Evolutionary conservation across 2,113 vertebrate species (phyloP).

Genomic region (Poeciliopsis prolifica): DNA sequence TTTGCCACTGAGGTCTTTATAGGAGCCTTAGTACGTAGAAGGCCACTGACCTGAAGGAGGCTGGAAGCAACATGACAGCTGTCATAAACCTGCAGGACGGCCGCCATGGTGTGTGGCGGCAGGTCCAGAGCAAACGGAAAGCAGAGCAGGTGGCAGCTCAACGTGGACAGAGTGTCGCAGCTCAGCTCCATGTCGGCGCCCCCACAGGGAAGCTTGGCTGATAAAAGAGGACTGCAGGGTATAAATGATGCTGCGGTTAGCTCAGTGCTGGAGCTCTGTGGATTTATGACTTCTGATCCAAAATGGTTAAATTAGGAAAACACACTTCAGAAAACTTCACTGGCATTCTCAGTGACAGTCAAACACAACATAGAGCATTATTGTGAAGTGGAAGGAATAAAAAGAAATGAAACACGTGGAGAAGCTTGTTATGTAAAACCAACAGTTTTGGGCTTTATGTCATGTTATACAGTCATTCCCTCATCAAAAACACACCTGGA

Average conservation of each 20-base stretch:
- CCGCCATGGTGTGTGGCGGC: constrained; percentile 54
- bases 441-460: too few species aligned
- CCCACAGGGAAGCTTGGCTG: constrained; percentile 32
- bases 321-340: neutral
- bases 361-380: neutral
- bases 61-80: constrained; percentile 65
- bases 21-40: neutral
- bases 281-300: neutral
- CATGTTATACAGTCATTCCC: too few species aligned
- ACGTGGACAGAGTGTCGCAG: constrained; percentile 61
- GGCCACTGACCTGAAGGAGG: constrained; percentile 75
- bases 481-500: too few species aligned
- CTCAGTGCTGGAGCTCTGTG: neutral
- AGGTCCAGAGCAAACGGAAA: constrained; percentile 80
- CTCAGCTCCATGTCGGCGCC: constrained; percentile 45
- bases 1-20: constrained; percentile 38
- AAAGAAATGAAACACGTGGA: too few species aligned
- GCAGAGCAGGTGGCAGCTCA: constrained; percentile 80
- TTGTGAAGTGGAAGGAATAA: neutral
- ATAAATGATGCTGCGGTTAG: constrained; percentile 26
- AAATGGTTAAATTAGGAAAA: neutral
- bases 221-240: constrained; percentile 52
- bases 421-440: too few species aligned
- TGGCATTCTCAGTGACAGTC: neutral
- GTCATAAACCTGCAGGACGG: constrained; percentile 71